These are phyloP conservation scores for Choreutis nemorana DNA, from an alignment of 2,888 invertebrate genomes.

Conservation along the genomic window DNA sequence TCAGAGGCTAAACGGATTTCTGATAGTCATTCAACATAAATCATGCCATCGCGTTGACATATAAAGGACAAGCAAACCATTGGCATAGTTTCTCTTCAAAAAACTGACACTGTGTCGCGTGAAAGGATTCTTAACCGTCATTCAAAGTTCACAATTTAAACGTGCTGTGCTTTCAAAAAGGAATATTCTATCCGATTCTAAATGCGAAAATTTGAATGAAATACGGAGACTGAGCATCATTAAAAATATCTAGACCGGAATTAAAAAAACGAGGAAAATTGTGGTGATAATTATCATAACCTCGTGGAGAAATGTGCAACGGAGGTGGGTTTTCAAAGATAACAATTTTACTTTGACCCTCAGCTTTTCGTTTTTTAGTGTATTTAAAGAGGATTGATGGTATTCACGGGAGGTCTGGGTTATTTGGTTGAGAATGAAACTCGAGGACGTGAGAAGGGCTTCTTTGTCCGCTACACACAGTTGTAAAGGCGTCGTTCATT, in stretches of 20 bases:
- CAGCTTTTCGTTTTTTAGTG: slow-evolving; percentile 16
- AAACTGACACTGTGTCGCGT: too few species aligned
- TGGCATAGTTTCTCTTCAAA: too few species aligned
- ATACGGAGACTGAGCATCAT: too few species aligned
- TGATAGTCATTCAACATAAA: too few species aligned
- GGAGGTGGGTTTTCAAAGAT: slow-evolving; percentile 16
- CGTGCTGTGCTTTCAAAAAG: too few species aligned
- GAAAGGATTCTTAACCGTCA: too few species aligned
- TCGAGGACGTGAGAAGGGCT: slow-evolving; percentile 24
- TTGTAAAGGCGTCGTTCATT: slow-evolving; percentile 40
- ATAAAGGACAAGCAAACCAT: too few species aligned
- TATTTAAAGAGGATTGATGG: slow-evolving; percentile 17
- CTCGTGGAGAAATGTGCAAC: slow-evolving; percentile 29
- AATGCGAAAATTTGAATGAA: too few species aligned
- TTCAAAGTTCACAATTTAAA: too few species aligned
- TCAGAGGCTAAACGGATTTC: too few species aligned
- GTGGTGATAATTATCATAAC: slow-evolving; percentile 15
- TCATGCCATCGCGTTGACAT: too few species aligned
- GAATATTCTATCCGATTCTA: too few species aligned
- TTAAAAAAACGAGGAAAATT: slow-evolving; percentile 10
- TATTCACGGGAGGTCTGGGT: slow-evolving; percentile 15
- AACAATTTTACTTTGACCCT: slow-evolving; percentile 24
- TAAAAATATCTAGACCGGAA: slow-evolving; percentile 7
- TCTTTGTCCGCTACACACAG: slow-evolving; percentile 32
- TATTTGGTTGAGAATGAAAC: slow-evolving; percentile 19